Percentiles rank a stretch among this genome's conserved stretches.
phyloP scores from a whole-genome alignment of 2,888 invertebrate species.

The Tipula confusa region DNA sequence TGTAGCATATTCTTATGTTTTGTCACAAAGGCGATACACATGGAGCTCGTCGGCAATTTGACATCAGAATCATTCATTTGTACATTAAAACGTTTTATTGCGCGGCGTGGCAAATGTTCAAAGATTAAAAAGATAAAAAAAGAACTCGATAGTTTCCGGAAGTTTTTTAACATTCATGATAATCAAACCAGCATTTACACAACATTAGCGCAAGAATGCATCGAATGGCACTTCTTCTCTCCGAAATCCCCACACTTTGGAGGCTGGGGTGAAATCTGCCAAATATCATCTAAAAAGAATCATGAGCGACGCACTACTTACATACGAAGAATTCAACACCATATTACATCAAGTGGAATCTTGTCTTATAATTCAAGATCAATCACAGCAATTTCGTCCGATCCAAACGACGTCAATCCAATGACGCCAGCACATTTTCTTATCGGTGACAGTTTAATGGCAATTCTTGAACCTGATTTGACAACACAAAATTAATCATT shows the following conservation, averaged over 20 bases:
- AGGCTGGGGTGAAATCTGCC: not conserved
- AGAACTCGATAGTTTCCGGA: too few relatives aligned
- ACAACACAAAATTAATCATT: too few relatives aligned
- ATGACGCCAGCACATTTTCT: not conserved
- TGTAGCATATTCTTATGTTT: too few relatives aligned
- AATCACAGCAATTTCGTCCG: not conserved
- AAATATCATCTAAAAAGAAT: not conserved
- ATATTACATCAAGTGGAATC: not conserved
- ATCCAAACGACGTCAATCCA: not conserved
- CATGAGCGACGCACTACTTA: too few relatives aligned
- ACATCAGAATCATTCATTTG: too few relatives aligned
- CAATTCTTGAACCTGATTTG: not conserved
- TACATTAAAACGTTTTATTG: too few relatives aligned
- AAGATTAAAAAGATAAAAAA: too few relatives aligned
- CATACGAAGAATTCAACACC: not conserved
- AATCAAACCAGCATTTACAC: not conserved
- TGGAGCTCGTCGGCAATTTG: too few relatives aligned
- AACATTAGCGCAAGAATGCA: not conserved
- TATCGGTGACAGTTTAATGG: not conserved
- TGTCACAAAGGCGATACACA: too few relatives aligned
- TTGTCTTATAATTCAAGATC: not conserved
- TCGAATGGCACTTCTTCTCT: not conserved
- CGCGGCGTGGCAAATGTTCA: too few relatives aligned
- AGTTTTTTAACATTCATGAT: not conserved
- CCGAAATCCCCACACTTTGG: not conserved